Conservation (phyloP, 1,140 invertebrate genomes). For the Microplitis demolitor region DNA sequence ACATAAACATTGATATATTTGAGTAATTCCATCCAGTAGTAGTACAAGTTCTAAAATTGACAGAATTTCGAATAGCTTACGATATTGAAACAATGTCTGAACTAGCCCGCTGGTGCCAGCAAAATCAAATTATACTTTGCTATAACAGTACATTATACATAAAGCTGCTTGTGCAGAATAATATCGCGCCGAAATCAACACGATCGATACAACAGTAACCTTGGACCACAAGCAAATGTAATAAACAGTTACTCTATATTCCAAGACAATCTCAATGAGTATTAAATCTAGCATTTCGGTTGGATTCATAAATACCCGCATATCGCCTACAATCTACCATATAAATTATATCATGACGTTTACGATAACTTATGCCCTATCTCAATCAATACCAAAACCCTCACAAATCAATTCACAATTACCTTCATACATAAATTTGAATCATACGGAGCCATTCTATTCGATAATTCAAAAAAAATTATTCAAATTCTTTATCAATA, state of each 20-base stretch:
- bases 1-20: no score
- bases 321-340: no score
- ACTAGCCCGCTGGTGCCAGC: background rate
- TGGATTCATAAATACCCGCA: constrained; percentile 30
- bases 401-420: background rate
- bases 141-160: background rate
- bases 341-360: no score
- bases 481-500: no score
- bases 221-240: constrained; percentile 12
- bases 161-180: constrained; percentile 1
- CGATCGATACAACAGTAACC: constrained; percentile 11
- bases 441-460: no score
- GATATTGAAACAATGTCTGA: background rate
- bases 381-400: background rate
- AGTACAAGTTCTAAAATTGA: background rate
- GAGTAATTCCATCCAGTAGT: no score
- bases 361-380: no score
- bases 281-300: background rate
- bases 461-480: no score
- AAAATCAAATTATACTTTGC: constrained; percentile 20
- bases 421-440: no score
- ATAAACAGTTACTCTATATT: constrained; percentile 11
- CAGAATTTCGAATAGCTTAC: background rate
- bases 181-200: constrained; percentile 23
- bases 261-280: constrained; percentile 7